Conservation (phyloP, 1,140 invertebrate species). For the Aphis craccivora region DNA sequence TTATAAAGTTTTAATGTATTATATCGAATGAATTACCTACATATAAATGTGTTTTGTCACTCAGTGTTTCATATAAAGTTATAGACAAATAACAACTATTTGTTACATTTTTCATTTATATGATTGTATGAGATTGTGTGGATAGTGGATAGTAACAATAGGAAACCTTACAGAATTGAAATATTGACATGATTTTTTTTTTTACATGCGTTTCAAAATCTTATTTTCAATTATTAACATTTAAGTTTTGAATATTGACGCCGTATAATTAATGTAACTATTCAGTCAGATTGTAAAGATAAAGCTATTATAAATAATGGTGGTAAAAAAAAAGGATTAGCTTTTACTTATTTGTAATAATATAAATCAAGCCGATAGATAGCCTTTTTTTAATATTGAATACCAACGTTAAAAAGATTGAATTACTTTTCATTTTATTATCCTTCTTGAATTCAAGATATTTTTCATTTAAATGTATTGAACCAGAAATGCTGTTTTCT, state of each 20-base stretch:
- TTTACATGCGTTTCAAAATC: background rate
- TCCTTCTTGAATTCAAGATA: background rate
- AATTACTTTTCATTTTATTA: background rate
- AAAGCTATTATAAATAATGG: background rate
- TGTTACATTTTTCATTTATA: background rate
- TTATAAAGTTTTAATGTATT: background rate
- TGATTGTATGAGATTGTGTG: background rate
- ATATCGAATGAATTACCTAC: background rate
- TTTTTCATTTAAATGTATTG: constrained; percentile 17
- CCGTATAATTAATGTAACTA: background rate
- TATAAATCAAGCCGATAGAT: background rate
- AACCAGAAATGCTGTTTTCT: background rate
- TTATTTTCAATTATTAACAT: background rate
- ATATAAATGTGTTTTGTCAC: background rate
- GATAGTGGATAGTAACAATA: background rate
- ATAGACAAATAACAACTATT: background rate
- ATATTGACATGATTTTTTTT: background rate
- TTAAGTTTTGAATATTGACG: background rate
- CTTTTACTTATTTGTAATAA: background rate
- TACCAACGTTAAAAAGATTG: background rate
- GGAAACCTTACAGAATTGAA: background rate
- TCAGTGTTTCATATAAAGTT: background rate
- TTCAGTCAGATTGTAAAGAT: background rate
- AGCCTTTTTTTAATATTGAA: background rate
- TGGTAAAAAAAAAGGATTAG: background rate